phyloP scores from a whole-genome alignment of 2,888 invertebrate species.

The Spialia ferax region DNA sequence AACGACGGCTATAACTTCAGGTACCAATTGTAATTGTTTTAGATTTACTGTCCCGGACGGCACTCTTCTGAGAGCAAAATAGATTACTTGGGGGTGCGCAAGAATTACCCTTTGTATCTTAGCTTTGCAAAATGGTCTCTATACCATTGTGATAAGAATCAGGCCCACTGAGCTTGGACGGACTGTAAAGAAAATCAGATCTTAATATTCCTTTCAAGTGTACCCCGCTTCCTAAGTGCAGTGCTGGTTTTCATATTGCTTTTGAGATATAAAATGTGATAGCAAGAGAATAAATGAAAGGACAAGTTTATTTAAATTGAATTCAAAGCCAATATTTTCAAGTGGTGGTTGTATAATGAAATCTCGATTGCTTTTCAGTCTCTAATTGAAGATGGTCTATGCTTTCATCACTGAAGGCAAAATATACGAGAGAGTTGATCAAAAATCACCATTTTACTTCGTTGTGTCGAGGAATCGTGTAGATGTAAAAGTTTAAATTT shows the following conservation, averaged over 20 bases:
- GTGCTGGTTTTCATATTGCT: constrained; percentile 1
- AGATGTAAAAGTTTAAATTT: too few species aligned
- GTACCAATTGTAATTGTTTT: constrained; percentile 8
- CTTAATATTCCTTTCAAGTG: constrained; percentile 2
- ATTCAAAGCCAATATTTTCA: neutral
- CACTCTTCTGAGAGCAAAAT: neutral
- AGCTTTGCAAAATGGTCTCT: neutral
- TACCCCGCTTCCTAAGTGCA: neutral
- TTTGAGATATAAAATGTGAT: constrained; percentile 1
- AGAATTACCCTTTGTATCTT: neutral
- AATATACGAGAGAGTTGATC: too few species aligned
- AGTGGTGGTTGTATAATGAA: neutral
- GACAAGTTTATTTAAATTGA: neutral
- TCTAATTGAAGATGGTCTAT: neutral
- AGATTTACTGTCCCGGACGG: neutral
- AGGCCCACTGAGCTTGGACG: neutral
- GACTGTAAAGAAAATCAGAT: neutral
- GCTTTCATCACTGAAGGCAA: too few species aligned
- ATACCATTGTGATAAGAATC: neutral
- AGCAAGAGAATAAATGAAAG: neutral
- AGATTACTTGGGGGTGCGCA: constrained; percentile 7
- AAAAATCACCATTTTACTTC: too few species aligned
- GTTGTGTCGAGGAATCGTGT: too few species aligned
- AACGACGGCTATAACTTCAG: neutral
- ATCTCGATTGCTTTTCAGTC: neutral